Conservation (phyloP, 2,888 invertebrate species). For the Alcis repandata region DNA sequence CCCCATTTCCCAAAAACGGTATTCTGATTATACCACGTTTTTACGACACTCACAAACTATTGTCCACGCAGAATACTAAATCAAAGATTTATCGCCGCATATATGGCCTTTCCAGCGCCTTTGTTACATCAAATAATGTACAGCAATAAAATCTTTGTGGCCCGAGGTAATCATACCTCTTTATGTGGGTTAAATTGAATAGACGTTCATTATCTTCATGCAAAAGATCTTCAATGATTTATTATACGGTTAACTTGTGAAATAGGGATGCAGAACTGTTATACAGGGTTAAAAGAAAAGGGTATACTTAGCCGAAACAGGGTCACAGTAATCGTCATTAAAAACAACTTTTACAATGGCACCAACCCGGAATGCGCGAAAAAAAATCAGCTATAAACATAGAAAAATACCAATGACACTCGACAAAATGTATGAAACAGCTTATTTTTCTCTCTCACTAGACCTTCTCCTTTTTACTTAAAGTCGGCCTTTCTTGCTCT, state of each 20-base stretch:
- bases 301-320: too few relatives aligned
- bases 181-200: slow-evolving; percentile 44
- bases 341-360: too few relatives aligned
- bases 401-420: too few relatives aligned
- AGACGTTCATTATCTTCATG: slow-evolving; percentile 43
- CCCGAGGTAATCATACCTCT: slow-evolving; percentile 24
- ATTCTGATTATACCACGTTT: slow-evolving; percentile 31
- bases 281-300: too few relatives aligned
- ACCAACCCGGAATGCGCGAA: too few relatives aligned
- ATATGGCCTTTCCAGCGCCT: slow-evolving; percentile 41
- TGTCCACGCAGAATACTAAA: slow-evolving; percentile 49
- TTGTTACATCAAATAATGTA: slow-evolving; percentile 53
- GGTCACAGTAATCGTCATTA: too few relatives aligned
- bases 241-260: not conserved
- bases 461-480: too few relatives aligned
- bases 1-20: slow-evolving; percentile 15
- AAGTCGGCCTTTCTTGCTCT: not conserved
- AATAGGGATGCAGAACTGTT: too few relatives aligned
- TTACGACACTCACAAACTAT: slow-evolving; percentile 46
- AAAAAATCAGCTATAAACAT: too few relatives aligned
- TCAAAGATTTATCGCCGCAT: slow-evolving; percentile 48
- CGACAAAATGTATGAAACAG: too few relatives aligned
- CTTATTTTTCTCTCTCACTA: too few relatives aligned
- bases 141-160: slow-evolving; percentile 50
- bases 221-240: slow-evolving; percentile 31